Conservation (phyloP, 2,113 vertebrate genomes). For the Gavia stellata region DNA sequence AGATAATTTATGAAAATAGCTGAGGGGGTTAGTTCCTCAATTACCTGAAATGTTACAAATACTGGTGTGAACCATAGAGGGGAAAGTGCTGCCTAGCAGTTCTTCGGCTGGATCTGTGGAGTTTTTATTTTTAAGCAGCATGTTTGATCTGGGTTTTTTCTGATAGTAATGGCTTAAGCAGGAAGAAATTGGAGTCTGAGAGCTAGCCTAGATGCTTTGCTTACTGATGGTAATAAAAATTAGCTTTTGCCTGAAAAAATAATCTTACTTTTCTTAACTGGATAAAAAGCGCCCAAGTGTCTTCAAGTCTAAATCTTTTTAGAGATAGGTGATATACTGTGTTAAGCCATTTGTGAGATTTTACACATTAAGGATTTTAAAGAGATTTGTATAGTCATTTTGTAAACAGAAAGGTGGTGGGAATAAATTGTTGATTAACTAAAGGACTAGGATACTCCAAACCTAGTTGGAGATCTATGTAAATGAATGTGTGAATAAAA, state of each 20-base stretch:
- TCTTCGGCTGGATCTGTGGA: not conserved
- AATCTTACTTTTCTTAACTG: not conserved
- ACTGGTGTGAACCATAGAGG: not conserved
- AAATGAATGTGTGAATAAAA: not conserved
- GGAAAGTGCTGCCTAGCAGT: not conserved
- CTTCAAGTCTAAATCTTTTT: not conserved
- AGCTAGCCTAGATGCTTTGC: not conserved
- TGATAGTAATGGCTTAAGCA: not conserved
- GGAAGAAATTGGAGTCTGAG: not conserved
- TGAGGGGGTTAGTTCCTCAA: not conserved
- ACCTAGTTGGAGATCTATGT: not conserved
- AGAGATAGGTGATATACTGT: not conserved
- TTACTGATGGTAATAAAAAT: not conserved
- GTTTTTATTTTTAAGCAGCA: not conserved
- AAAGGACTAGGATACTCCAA: not conserved
- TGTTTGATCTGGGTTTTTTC: not conserved
- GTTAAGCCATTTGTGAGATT: not conserved
- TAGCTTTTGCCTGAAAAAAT: not conserved
- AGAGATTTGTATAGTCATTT: not conserved
- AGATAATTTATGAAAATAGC: not conserved
- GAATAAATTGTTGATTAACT: not conserved
- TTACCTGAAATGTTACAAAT: not conserved
- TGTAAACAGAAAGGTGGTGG: not conserved
- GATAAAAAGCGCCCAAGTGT: accelerated
- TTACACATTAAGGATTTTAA: not conserved